Evolutionary conservation across 2,797 vertebrate species (phyloP), one percentile per base, ranked within the genome.

Genomic region (Philypnodon macrostomus): DNA sequence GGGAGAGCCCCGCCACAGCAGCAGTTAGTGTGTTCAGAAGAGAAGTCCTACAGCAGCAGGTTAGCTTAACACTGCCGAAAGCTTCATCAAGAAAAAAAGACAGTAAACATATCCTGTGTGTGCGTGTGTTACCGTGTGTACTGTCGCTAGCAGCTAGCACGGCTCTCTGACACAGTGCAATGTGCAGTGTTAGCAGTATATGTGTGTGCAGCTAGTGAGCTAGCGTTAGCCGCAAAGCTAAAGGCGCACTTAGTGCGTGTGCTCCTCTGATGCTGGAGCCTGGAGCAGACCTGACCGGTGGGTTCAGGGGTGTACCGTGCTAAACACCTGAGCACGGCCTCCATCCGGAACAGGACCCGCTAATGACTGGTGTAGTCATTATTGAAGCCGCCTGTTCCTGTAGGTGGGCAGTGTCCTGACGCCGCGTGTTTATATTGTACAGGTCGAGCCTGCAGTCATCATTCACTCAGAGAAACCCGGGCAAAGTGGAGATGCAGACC

Each of bases 401-500:
- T 31, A 7, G 53, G 48, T 10, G 19, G 47, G 73, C 74, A 70
- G 41, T 58, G 49, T 13, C 59, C 48, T 45, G 50, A 61, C 18
- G n/a, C n/a, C n/a, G n/a, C n/a, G 55, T 67, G 73, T 54, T 44
- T 53, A 16, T 5, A 40, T 53, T 38, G 50, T 63, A 13, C 80
- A 79, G 84, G 73, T 85, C 52, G 63, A 81, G 48, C 35, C 58
- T 46, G 46, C 38, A 57, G 73, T 68, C 73, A 51, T 53, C 40
- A 26, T 67, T 75, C 47, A 64, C 57, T 57, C 48, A 58, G 40
- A 54, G 49, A 38, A 60, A 14, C 59, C 46, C 61, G 57, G 52
- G 64, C 66, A 45, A 58, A 18, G 59, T 59, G 46, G 63, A 74
- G 74, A 98, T 98, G 95, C 95, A 97, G 93, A 98, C 96, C 50